phyloP scores from a whole-genome alignment of 30 jellyfish, hydroid and myxozoan genomes.

The Clytia hemisphaerica region DNA sequence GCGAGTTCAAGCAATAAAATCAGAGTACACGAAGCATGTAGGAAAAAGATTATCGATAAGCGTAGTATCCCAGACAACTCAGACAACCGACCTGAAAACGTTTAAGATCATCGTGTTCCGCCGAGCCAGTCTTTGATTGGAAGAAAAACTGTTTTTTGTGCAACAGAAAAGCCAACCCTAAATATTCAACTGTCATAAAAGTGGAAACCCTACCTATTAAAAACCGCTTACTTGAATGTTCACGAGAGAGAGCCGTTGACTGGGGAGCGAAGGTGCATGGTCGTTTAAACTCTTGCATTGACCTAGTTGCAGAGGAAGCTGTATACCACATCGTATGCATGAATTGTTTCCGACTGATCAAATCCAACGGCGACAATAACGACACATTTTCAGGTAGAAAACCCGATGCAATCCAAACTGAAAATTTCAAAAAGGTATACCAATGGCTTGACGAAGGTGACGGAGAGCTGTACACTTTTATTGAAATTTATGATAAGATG shows the following conservation, averaged over 20 bases:
- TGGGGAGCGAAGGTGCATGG: slow-evolving; percentile 13
- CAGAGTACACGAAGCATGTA: too few species aligned
- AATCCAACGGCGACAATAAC: background rate
- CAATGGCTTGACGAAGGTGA: slow-evolving; percentile 44
- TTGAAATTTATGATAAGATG: too few species aligned
- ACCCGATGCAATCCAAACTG: slow-evolving; percentile 4
- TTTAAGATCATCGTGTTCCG: slow-evolving; percentile 1
- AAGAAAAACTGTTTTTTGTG: slow-evolving; percentile 13
- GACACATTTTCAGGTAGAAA: slow-evolving; percentile 46
- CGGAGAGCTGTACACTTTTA: background rate
- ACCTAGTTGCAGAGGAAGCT: slow-evolving; percentile 44
- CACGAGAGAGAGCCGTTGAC: slow-evolving; percentile 4
- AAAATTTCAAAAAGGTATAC: slow-evolving; percentile 16
- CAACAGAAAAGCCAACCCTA: background rate
- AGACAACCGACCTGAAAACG: too few species aligned
- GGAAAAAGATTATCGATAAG: too few species aligned
- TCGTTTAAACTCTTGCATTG: slow-evolving; percentile 5
- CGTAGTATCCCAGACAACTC: too few species aligned
- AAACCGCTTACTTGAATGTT: background rate
- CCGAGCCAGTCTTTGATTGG: background rate
- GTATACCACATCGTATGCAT: slow-evolving; percentile 26
- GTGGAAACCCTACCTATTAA: slow-evolving; percentile 19
- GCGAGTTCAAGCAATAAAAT: too few species aligned
- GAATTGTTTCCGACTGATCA: slow-evolving; percentile 13
- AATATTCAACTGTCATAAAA: background rate